A percentile compares a stretch with the other conserved stretches of the same genome.
Evolutionary conservation across 2,888 invertebrate species (phyloP).

Genomic region (Tipula lateralis): DNA sequence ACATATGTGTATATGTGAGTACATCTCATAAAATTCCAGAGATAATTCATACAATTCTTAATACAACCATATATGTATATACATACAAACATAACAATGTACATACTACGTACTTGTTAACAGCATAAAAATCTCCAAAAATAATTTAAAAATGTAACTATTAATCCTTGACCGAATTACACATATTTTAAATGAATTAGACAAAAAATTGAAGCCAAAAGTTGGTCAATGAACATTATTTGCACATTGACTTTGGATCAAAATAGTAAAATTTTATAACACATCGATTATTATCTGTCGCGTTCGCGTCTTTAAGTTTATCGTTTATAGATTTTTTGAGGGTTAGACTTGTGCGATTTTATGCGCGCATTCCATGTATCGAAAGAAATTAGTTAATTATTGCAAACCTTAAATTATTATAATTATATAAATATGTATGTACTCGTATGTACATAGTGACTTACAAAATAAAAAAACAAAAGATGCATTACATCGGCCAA

Average conservation of each 20-base stretch:
- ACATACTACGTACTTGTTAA: no score
- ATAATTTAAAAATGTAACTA: not conserved
- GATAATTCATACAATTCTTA: no score
- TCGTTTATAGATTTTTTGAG: not conserved
- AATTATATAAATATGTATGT: not conserved
- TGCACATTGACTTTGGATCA: conserved; percentile 11
- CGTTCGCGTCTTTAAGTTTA: not conserved
- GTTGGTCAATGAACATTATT: not conserved
- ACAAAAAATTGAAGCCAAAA: not conserved
- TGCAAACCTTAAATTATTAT: not conserved
- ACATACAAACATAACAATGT: no score
- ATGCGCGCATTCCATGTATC: not conserved
- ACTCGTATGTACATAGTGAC: no score
- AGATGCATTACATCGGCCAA: conserved; percentile 40
- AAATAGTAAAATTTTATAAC: not conserved
- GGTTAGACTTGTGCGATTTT: not conserved
- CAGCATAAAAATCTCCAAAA: no score
- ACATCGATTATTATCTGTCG: not conserved
- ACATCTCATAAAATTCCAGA: no score
- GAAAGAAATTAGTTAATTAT: not conserved
- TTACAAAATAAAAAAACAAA: conserved; percentile 30
- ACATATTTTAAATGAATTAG: not conserved
- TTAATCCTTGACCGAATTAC: not conserved
- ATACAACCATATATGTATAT: no score
- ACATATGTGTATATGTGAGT: no score